Evolutionary conservation across 2,797 vertebrate species (phyloP).

Genomic region (Sylvia borin): DNA sequence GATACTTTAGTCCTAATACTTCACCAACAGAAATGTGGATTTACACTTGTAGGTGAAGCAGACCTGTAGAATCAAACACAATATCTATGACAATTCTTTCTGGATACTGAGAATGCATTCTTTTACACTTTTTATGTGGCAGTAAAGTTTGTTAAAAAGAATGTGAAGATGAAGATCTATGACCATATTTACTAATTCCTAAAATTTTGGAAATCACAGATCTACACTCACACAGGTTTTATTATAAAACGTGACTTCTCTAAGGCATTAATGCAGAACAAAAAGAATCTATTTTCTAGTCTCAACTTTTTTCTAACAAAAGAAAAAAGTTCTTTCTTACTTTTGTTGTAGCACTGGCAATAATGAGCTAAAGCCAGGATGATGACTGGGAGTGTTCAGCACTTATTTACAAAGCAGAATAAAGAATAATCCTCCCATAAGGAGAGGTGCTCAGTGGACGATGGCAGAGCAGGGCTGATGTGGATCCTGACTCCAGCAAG

Average conservation of each 20-base stretch:
- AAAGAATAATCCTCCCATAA: neutral
- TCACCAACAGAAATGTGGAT: neutral
- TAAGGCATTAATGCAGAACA: neutral
- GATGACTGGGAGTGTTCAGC: neutral
- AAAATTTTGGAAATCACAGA: neutral
- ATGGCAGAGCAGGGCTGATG: neutral
- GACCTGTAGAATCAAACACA: neutral
- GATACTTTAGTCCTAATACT: neutral
- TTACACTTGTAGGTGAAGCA: neutral
- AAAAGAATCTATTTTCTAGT: neutral
- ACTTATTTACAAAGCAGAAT: neutral
- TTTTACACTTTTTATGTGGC: neutral
- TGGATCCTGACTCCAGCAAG: neutral
- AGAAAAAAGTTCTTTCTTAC: no score
- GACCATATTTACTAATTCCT: neutral
- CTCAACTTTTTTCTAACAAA: neutral
- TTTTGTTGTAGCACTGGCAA: neutral
- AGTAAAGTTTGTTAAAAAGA: neutral
- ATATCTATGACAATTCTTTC: rapidly evolving
- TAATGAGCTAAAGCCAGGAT: neutral
- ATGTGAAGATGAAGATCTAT: neutral
- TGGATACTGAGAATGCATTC: neutral
- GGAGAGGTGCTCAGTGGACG: neutral
- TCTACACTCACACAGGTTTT: neutral
- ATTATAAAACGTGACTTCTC: neutral